These are phyloP conservation scores for Strix uralensis DNA, from an alignment of 2,113 vertebrate genomes.

Conservation along the genomic window DNA sequence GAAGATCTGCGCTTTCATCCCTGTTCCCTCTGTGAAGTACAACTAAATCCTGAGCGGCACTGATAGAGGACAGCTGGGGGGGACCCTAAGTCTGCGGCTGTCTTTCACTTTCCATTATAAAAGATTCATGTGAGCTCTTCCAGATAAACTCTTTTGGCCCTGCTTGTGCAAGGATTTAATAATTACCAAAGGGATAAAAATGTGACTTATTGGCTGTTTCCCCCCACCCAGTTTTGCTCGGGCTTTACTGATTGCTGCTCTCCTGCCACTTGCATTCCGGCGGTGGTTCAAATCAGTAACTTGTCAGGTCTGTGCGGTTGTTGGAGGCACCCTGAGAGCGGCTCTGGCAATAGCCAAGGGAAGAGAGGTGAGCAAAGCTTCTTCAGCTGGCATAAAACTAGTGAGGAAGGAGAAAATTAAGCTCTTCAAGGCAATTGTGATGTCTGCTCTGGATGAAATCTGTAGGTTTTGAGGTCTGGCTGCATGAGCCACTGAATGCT, in stretches of 20 bases:
- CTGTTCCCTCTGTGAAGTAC: not conserved
- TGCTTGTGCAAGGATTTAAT: constrained; percentile 27
- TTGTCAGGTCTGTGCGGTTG: fast-evolving
- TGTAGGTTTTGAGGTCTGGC: not conserved
- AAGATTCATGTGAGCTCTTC: not conserved
- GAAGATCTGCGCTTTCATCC: not conserved
- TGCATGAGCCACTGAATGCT: not conserved
- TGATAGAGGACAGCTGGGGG: not conserved
- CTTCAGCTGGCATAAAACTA: not conserved
- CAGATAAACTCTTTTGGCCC: not conserved
- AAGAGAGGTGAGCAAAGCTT: not conserved
- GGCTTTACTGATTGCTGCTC: not conserved
- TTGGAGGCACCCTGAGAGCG: not conserved
- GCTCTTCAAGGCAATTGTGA: not conserved
- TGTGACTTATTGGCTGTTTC: not conserved
- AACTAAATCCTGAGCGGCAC: not conserved
- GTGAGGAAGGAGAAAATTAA: not conserved
- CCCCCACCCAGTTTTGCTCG: fast-evolving
- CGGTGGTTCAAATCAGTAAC: not conserved
- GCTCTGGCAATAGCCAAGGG: not conserved
- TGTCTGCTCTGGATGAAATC: not conserved
- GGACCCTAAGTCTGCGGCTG: not conserved
- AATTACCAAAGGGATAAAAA: not conserved
- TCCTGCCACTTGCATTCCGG: not conserved
- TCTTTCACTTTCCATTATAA: not conserved